These are phyloP conservation scores for Microplitis demolitor DNA, from an alignment of 1,140 invertebrate species.

Conservation along the genomic window DNA sequence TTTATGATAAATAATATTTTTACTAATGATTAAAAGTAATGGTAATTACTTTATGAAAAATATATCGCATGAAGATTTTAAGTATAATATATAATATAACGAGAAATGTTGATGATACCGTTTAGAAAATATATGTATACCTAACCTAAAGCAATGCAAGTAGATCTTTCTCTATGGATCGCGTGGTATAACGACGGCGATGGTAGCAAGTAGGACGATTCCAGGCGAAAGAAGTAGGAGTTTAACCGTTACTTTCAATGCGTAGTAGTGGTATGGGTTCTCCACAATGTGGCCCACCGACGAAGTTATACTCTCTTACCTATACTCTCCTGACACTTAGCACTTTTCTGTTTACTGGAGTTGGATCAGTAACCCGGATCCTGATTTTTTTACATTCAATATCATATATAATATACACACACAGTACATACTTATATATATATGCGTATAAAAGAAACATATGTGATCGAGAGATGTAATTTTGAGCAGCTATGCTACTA, in stretches of 20 bases:
- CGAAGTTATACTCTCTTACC: neutral
- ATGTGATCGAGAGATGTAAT: too few relatives aligned
- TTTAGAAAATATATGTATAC: neutral
- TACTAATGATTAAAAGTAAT: neutral
- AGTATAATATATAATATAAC: neutral
- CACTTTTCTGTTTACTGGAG: slow-evolving; percentile 5
- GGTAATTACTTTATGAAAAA: too few relatives aligned
- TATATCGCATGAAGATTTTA: neutral
- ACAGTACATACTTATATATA: neutral
- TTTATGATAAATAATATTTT: neutral
- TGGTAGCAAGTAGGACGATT: slow-evolving; percentile 28
- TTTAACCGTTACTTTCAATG: slow-evolving; percentile 29
- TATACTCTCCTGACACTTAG: slow-evolving; percentile 15
- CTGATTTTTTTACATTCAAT: neutral
- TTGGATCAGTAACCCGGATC: slow-evolving; percentile 4
- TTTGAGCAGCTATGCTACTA: neutral
- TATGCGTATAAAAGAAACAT: too few relatives aligned
- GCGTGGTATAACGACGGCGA: neutral
- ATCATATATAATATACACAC: neutral
- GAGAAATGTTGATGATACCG: slow-evolving; percentile 8
- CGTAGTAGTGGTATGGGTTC: slow-evolving; percentile 3
- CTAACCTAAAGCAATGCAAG: neutral
- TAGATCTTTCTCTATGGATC: neutral
- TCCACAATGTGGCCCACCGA: slow-evolving; percentile 13
- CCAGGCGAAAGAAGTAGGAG: slow-evolving; percentile 28